Evolutionary conservation across 2,113 vertebrate species (phyloP).

Genomic region (Pteropus alecto): DNA sequence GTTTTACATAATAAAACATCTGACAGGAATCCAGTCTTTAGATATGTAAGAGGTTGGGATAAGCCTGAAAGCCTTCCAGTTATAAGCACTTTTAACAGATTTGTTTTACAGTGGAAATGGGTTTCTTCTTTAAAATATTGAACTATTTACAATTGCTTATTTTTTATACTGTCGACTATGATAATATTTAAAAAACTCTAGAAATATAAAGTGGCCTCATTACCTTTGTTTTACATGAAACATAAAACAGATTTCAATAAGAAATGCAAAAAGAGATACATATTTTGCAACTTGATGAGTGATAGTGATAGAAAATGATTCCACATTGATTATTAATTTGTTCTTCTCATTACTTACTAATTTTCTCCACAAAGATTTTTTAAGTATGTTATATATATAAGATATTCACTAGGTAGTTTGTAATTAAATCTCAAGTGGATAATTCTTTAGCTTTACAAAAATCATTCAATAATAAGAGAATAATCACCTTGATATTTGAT

Average conservation of each 20-base stretch:
- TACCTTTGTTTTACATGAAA: not conserved
- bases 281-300: not conserved
- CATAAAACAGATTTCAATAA: not conserved
- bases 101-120: slow-evolving; percentile 68
- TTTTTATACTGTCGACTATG: slow-evolving; percentile 74
- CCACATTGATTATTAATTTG: not conserved
- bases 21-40: slow-evolving; percentile 55
- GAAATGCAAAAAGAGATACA: not conserved
- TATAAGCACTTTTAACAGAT: slow-evolving; percentile 63
- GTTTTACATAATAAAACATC: slow-evolving; percentile 59
- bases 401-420: not conserved
- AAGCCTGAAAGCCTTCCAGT: slow-evolving; percentile 43
- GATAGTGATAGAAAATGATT: not conserved
- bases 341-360: not conserved
- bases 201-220: not conserved
- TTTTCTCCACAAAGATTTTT: not conserved
- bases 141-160: slow-evolving; percentile 74
- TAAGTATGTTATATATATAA: not conserved
- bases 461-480: not conserved
- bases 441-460: not conserved
- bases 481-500: not conserved
- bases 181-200: slow-evolving; percentile 29
- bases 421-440: not conserved
- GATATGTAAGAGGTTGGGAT: slow-evolving; percentile 23
- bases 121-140: slow-evolving; percentile 73